Conservation (phyloP, 2,888 invertebrate genomes). For the Pammene aurita region DNA sequence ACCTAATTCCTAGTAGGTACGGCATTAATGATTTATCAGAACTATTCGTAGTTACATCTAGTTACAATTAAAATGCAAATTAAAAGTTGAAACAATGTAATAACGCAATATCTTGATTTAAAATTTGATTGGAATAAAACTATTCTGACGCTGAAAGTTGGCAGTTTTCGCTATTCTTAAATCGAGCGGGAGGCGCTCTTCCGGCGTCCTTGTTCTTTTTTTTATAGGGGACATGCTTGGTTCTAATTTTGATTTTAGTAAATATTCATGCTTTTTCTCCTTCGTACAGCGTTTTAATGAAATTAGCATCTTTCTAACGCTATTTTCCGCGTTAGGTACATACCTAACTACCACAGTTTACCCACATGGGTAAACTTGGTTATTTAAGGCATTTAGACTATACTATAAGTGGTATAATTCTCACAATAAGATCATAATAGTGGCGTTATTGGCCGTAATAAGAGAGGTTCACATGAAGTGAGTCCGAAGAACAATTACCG, state of each 20-base stretch:
- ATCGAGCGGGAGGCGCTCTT: no score
- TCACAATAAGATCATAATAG: slow-evolving; percentile 57
- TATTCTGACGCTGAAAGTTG: background rate
- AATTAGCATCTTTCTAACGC: no score
- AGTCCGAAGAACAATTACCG: slow-evolving; percentile 71
- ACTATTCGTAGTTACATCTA: slow-evolving; percentile 1
- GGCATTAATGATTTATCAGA: slow-evolving; percentile 9
- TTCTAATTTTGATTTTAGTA: no score
- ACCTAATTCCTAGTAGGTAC: background rate
- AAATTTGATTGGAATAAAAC: background rate
- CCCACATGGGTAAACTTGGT: slow-evolving; percentile 5
- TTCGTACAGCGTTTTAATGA: no score
- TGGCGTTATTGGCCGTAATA: slow-evolving; percentile 53
- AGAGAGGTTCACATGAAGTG: slow-evolving; percentile 64
- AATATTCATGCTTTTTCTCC: no score
- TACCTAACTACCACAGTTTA: no score
- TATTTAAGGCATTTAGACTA: slow-evolving; percentile 33
- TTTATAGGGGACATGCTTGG: no score
- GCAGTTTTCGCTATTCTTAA: no score
- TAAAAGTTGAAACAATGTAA: background rate
- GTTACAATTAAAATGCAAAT: background rate
- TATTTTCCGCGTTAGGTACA: no score
- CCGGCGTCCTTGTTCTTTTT: no score
- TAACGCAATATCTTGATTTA: background rate
- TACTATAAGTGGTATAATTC: slow-evolving; percentile 57